Base-by-base conservation (phyloP, 1,140 invertebrate genomes). In the Polypedilum vanderplanki region DNA sequence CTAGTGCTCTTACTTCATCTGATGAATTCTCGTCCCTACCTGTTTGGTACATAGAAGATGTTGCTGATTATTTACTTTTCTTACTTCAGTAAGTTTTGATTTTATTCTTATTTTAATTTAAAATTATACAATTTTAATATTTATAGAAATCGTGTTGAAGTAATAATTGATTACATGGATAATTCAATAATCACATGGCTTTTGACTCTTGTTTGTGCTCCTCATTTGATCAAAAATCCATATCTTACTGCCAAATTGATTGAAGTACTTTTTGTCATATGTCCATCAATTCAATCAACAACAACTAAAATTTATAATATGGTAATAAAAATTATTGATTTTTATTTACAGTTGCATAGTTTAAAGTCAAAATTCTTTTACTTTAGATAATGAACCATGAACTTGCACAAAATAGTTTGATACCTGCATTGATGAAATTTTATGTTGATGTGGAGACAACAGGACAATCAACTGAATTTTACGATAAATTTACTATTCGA, bases 391-490 rank as follows among this genome's bases (percentile, higher is more conserved):
- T 98, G 89, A 88, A 90, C 65, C 94, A 98, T 83, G 90, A 91
- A 46, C 87, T 98, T 77, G 93, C 95, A 1, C 89, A 92, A 77
- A 89, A 89, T 10, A 85, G 89, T 76, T 83, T 99, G 46, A 92
- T 95, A 0, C 91, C 94, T 74, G 90, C 92, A 17, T 85, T 99
- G 0, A 98, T 98, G 94, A 96, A 96, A 83, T 99, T 99, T 84
- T 99, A 99, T 83, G 96, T 96, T 78, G 96, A 98, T 80, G 95
- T 99, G 46, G 98, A 99, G 85, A 95, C 95, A 2, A 98, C 96
- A 10, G 97, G 97, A 20, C 94, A 97, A 74, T 96, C 92, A 82
- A 96, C 93, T 64, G 97, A 99, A 83, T 99, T 99, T 84, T 99
- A 98, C 81, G 97, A 99, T 84, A 99, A 99, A 85, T 99, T 99